phyloP scores from a whole-genome alignment of 2,113 vertebrate genomes.

The Epinephelus moara region DNA sequence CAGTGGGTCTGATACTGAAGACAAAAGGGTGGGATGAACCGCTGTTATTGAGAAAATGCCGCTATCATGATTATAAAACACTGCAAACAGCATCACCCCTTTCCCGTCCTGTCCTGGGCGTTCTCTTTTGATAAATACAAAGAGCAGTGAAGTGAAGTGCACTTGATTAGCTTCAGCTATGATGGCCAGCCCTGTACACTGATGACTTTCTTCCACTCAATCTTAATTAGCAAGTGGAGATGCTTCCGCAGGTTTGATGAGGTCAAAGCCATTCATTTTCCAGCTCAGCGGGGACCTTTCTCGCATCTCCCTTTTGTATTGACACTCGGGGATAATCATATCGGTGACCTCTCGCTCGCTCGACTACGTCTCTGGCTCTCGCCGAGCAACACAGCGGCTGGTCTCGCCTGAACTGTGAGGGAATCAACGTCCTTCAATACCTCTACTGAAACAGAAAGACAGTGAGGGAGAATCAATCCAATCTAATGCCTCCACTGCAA shows the following conservation, averaged over 20 bases:
- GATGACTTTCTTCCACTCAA: conserved; percentile 77
- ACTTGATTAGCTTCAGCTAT: conserved; percentile 75
- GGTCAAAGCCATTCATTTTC: conserved; percentile 84
- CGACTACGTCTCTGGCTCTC: conserved; percentile 56
- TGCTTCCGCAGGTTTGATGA: conserved; percentile 81
- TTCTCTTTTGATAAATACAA: conserved; percentile 62
- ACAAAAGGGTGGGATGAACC: conserved; percentile 16
- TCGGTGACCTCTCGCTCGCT: conserved; percentile 73
- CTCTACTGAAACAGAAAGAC: conserved; percentile 34
- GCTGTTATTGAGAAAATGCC: conserved; percentile 29
- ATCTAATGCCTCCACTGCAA: conserved; percentile 42
- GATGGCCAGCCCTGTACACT: conserved; percentile 63
- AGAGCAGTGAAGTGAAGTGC: conserved; percentile 67
- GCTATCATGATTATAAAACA: conserved; percentile 36
- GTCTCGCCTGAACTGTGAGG: conserved; percentile 63
- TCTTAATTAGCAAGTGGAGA: conserved; percentile 84
- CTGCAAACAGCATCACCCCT: conserved; percentile 14
- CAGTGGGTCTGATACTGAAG: background rate
- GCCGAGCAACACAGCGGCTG: conserved; percentile 52
- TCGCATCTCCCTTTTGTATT: conserved; percentile 75
- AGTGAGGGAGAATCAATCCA: conserved; percentile 63
- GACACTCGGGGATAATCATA: conserved; percentile 82
- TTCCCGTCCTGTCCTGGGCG: conserved; percentile 30
- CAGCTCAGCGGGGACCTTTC: conserved; percentile 74
- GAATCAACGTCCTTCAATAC: conserved; percentile 60